These are phyloP conservation scores for Formica selysi DNA, from an alignment of 1,140 invertebrate species.

Conservation along the genomic window DNA sequence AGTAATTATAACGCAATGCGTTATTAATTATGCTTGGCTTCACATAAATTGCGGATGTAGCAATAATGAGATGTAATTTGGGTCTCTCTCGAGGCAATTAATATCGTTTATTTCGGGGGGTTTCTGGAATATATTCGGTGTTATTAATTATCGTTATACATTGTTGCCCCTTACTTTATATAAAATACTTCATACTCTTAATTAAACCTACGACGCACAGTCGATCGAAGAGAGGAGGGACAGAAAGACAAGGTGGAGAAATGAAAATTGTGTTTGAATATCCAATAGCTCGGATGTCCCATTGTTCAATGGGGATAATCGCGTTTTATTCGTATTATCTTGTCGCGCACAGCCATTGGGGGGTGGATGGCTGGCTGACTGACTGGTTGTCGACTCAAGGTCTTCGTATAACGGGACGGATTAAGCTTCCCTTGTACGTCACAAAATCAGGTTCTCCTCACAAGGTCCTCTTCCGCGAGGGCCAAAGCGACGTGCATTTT, in stretches of 20 bases:
- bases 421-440: conserved; percentile 48
- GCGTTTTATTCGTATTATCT: conserved; percentile 66
- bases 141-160: conserved; percentile 3
- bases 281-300: conserved; percentile 45
- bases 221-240: neutral
- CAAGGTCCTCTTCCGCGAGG: conserved; percentile 24
- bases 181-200: neutral
- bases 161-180: neutral
- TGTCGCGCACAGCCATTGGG: conserved; percentile 32
- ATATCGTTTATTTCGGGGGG: neutral
- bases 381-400: conserved; percentile 39
- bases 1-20: conserved; percentile 51
- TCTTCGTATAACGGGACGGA: conserved; percentile 47
- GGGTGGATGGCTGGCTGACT: neutral
- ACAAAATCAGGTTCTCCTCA: conserved; percentile 59
- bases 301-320: conserved; percentile 61
- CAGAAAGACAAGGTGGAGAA: neutral
- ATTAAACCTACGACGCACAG: neutral
- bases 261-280: conserved; percentile 60
- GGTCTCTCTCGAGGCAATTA: conserved; percentile 21
- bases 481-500: conserved; percentile 38
- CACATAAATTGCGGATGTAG: conserved; percentile 27
- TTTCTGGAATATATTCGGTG: conserved; percentile 8
- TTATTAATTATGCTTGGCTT: conserved; percentile 53
- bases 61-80: conserved; percentile 36